Evolutionary conservation across 2,113 vertebrate genomes (phyloP), one percentile per base, ranked within the genome.

Genomic region (Caloenas nicobarica): DNA sequence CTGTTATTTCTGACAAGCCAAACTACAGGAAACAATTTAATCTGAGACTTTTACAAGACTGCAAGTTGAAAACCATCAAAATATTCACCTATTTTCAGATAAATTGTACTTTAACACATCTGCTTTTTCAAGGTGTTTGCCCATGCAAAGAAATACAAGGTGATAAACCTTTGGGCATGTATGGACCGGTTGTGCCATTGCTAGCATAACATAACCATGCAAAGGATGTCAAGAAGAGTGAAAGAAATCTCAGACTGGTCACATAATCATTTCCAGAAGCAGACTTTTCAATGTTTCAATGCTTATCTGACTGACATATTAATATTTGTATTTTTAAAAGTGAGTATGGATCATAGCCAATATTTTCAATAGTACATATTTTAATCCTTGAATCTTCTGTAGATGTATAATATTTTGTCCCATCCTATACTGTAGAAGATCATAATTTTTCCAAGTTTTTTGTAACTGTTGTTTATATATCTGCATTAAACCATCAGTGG

Each of bases 111-210:
- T 86, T 51, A 54, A 31, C 7, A 28, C 5, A 14, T 29, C 21
- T 29, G 1, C 3, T 69, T 88, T 81, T 84, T 48, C 21, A 60
- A 54, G 5, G 5, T 36, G 16, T 46, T 87, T 81, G 3, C 6
- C 25, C 16, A 40, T 34, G 7, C 1, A 60, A 72, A 70, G 23
- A 57, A 86, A 66, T 48, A 11, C 2, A 33, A 72, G 8, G 29
- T 8, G 4, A 23, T 60, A 48, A 64, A 69, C 0, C 9, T 82
- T 56, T 65, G 18, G 7, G 4, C 2, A 2, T 46, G 2, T 23
- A 7, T 44, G 50, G 15, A 50, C 13, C 11, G 11, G 1, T 10
- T 76, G 5, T 56, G 16, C 9, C 17, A 61, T 5, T 26, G 3
- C 6, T 65, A 24, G 31, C 3, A 28, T 9, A 65, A 51, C 3